These are phyloP conservation scores for Atractosteus spatula DNA, from an alignment of 2,113 vertebrate genomes.

Conservation along the genomic window DNA sequence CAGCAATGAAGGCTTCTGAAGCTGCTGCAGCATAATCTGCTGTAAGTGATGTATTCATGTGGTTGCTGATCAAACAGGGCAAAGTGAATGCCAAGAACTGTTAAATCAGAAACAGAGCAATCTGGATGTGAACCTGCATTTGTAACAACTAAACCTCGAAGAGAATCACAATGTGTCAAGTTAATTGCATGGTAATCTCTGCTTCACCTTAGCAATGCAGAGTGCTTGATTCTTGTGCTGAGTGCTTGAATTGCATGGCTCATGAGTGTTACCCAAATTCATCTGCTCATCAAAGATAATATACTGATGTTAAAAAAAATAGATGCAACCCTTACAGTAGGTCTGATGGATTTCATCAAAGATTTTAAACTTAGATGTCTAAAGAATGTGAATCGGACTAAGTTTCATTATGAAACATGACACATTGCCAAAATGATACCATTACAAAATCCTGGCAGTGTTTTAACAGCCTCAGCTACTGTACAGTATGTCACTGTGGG, in stretches of 20 bases:
- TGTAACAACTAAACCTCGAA: neutral
- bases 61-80: slow-evolving; percentile 6
- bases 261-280: no score
- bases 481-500: no score
- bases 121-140: slow-evolving; percentile 10
- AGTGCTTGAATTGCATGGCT: neutral
- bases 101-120: neutral
- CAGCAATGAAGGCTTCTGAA: slow-evolving; percentile 22
- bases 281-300: no score
- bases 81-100: slow-evolving; percentile 28
- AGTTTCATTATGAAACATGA: no score
- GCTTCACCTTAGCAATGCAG: neutral
- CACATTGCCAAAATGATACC: no score
- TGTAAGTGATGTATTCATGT: slow-evolving; percentile 47
- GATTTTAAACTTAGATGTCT: no score
- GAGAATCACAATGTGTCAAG: neutral
- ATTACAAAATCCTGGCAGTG: no score
- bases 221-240: neutral
- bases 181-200: neutral
- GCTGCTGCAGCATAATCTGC: slow-evolving; percentile 37
- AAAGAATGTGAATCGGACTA: no score
- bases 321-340: no score
- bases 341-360: no score
- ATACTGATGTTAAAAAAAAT: no score
- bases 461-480: no score